Conservation (phyloP, 1,140 invertebrate species). For the Drosophila azteca region DNA sequence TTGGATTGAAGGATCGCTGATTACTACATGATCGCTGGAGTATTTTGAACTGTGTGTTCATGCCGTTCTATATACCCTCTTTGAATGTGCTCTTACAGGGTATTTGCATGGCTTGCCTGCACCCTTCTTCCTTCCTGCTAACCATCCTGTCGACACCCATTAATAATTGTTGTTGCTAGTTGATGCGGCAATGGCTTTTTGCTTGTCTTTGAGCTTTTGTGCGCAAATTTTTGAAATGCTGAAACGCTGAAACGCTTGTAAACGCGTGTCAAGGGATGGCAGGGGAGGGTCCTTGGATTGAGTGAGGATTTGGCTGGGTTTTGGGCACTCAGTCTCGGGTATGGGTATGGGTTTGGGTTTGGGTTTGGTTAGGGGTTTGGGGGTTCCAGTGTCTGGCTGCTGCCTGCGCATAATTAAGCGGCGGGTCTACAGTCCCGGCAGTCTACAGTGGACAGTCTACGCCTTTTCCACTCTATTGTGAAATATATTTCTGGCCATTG, state of each 20-base stretch:
- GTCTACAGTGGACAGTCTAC: constrained; percentile 1
- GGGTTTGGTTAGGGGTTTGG: neutral
- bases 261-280: constrained; percentile 30
- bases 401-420: constrained; percentile 72
- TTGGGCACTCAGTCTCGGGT: neutral
- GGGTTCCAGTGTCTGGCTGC: constrained; percentile 17
- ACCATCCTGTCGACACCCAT: neutral
- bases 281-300: constrained; percentile 10
- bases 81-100: neutral
- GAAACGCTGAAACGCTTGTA: constrained; percentile 26
- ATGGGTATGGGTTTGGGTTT: constrained; percentile 16
- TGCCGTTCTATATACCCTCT: too few relatives aligned
- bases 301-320: constrained; percentile 20
- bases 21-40: too few relatives aligned
- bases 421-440: neutral
- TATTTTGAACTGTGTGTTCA: too few relatives aligned
- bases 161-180: constrained; percentile 62
- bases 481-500: constrained; percentile 52
- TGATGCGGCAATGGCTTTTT: constrained; percentile 49
- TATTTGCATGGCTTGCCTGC: neutral
- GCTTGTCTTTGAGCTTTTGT: constrained; percentile 53
- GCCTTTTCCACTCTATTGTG: constrained; percentile 48
- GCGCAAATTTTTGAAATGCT: constrained; percentile 52
- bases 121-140: too few relatives aligned
- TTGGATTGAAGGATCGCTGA: too few relatives aligned